Conservation (phyloP, 2,113 vertebrate species). For the Vulpes ferrilata region DNA sequence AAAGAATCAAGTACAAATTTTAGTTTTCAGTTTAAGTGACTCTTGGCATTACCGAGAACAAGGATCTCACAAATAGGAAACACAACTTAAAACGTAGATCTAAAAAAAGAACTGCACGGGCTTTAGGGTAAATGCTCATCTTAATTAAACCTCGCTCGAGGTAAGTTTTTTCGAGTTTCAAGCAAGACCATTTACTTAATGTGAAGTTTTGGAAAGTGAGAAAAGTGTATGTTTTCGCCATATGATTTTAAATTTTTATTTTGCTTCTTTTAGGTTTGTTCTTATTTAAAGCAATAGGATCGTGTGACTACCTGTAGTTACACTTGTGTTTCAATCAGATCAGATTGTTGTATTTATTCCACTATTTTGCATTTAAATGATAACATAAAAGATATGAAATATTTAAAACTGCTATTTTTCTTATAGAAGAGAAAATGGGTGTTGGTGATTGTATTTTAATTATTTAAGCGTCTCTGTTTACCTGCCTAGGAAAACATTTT, state of each 20-base stretch:
- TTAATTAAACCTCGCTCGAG: conserved; percentile 87
- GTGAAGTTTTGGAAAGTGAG: conserved; percentile 88
- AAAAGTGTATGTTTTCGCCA: conserved; percentile 89
- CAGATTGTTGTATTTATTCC: conserved; percentile 96
- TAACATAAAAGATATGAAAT: conserved; percentile 93
- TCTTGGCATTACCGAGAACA: conserved; percentile 84
- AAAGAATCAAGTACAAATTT: conserved; percentile 80
- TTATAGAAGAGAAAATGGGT: conserved; percentile 93
- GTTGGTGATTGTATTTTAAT: conserved; percentile 95
- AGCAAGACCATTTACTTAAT: conserved; percentile 90
- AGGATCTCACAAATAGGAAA: conserved; percentile 83
- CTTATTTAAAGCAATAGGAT: conserved; percentile 96
- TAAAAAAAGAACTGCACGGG: conserved; percentile 80
- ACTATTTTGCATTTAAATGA: conserved; percentile 95
- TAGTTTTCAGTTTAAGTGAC: conserved; percentile 82
- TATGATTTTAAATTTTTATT: conserved; percentile 86
- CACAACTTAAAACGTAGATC: conserved; percentile 80
- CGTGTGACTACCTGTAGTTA: conserved; percentile 91
- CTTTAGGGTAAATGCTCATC: conserved; percentile 86
- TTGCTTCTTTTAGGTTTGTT: conserved; percentile 89
- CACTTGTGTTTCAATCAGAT: conserved; percentile 94
- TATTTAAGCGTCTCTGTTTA: conserved; percentile 95
- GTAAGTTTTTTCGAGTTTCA: conserved; percentile 86
- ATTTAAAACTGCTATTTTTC: conserved; percentile 97
- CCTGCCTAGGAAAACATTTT: conserved; percentile 93